Conservation (phyloP, 2,797 vertebrate species). For the Limosa lapponica region DNA sequence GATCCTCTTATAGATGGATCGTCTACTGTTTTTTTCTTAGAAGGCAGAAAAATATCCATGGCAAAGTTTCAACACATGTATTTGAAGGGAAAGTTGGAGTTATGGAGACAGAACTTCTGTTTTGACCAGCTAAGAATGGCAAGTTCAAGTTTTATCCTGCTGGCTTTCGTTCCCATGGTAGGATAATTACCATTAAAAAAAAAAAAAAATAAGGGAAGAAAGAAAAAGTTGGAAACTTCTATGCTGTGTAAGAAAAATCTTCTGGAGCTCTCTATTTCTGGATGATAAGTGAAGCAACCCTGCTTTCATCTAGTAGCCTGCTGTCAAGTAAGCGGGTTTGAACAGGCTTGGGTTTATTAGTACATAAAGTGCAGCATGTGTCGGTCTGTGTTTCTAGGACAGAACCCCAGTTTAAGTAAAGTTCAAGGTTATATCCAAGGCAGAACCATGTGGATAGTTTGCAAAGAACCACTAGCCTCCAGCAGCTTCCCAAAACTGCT, state of each 20-base stretch:
- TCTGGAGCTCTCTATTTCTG: constrained; percentile 6
- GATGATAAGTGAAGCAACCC: constrained; percentile 6
- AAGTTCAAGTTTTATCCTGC: constrained; percentile 41
- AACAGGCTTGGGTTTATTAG: not conserved
- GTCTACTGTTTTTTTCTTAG: not conserved
- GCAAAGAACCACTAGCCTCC: not conserved
- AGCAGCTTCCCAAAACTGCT: constrained; percentile 4
- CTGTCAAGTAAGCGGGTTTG: constrained; percentile 20
- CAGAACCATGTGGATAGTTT: not conserved
- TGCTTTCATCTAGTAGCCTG: constrained; percentile 39
- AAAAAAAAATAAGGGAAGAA: not conserved
- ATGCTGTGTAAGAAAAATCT: constrained; percentile 9
- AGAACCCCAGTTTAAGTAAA: not conserved
- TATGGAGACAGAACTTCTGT: not conserved
- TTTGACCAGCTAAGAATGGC: constrained; percentile 31
- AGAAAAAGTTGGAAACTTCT: not conserved
- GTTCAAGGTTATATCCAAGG: constrained; percentile 13
- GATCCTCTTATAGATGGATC: not conserved
- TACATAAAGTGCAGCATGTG: not conserved
- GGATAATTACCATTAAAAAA: not conserved
- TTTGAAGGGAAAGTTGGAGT: not conserved
- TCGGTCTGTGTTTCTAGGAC: not conserved
- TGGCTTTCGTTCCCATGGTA: not conserved
- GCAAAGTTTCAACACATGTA: constrained; percentile 15
- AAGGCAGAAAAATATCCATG: not conserved